A percentile compares a stretch with the other conserved stretches of the same genome.
These are phyloP conservation scores for Ecliptopera silaceata DNA, from an alignment of 2,888 invertebrate genomes.

Conservation along the genomic window DNA sequence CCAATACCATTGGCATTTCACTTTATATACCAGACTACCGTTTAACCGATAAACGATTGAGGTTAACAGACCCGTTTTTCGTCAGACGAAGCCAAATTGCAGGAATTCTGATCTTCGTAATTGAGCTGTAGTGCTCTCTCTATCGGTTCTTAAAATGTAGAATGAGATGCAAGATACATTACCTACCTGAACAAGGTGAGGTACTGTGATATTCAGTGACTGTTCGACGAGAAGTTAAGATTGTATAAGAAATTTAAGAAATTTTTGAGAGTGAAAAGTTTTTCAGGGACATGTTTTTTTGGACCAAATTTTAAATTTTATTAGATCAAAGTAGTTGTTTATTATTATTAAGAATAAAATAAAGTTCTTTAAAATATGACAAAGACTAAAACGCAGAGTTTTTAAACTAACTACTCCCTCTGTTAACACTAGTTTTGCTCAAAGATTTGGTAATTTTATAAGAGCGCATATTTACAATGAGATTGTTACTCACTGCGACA, in stretches of 20 bases:
- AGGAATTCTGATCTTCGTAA: not conserved
- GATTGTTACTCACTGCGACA: too few species aligned
- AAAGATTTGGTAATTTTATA: too few species aligned
- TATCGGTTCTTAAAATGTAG: not conserved
- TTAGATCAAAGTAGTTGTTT: too few species aligned
- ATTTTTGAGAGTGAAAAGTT: not conserved
- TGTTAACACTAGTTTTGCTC: too few species aligned
- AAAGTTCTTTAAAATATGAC: too few species aligned
- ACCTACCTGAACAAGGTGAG: not conserved
- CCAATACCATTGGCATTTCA: constrained; percentile 12
- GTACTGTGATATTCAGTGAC: constrained; percentile 26
- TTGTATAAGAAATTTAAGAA: too few species aligned
- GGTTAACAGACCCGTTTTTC: constrained; percentile 38
- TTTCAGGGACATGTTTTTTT: too few species aligned
- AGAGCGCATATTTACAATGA: too few species aligned
- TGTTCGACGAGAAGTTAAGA: constrained; percentile 22
- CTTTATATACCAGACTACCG: constrained; percentile 32
- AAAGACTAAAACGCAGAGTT: too few species aligned
- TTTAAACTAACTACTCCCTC: too few species aligned
- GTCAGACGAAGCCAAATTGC: constrained; percentile 2
- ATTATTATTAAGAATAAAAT: too few species aligned
- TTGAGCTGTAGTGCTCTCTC: not conserved
- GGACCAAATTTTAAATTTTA: too few species aligned
- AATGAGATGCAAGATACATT: constrained; percentile 2
- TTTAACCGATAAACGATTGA: constrained; percentile 32